Conservation (phyloP, 2,888 invertebrate species). For the Pristionchus japonicus region DNA sequence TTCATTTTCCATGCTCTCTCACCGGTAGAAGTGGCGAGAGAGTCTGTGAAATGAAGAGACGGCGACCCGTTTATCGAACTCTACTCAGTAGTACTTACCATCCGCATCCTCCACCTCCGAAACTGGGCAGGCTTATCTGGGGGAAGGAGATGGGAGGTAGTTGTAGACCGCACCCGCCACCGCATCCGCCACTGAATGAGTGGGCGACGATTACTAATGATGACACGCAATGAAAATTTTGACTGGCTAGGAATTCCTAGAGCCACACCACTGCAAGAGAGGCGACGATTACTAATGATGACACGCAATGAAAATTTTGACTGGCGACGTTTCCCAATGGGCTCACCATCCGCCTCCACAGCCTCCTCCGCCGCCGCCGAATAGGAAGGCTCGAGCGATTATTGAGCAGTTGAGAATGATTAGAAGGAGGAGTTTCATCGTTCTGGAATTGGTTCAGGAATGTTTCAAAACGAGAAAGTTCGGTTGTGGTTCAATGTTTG, state of each 20-base stretch:
- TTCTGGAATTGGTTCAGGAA: neutral
- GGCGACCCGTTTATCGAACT: neutral
- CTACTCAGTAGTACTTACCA: neutral
- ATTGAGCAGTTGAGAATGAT: neutral
- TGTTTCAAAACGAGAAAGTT: too few species aligned
- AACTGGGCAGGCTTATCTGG: neutral
- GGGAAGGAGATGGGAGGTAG: neutral
- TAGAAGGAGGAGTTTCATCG: neutral
- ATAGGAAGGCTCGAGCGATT: neutral
- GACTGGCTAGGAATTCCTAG: neutral
- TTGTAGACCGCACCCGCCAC: neutral
- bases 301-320: neutral
- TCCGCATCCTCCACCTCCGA: conserved; percentile 13
- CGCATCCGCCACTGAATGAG: neutral
- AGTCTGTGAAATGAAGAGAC: too few species aligned
- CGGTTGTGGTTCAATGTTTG: too few species aligned
- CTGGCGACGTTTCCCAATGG: neutral
- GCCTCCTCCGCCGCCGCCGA: conserved; percentile 15
- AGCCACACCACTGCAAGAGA: neutral
- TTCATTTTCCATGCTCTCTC: neutral
- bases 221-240: neutral
- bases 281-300: neutral
- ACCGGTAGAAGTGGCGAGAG: neutral
- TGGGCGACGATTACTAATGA: neutral
- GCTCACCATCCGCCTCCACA: conserved; percentile 29